These are phyloP conservation scores for Falco concolor DNA, from an alignment of 2,797 vertebrate species.

Conservation along the genomic window DNA sequence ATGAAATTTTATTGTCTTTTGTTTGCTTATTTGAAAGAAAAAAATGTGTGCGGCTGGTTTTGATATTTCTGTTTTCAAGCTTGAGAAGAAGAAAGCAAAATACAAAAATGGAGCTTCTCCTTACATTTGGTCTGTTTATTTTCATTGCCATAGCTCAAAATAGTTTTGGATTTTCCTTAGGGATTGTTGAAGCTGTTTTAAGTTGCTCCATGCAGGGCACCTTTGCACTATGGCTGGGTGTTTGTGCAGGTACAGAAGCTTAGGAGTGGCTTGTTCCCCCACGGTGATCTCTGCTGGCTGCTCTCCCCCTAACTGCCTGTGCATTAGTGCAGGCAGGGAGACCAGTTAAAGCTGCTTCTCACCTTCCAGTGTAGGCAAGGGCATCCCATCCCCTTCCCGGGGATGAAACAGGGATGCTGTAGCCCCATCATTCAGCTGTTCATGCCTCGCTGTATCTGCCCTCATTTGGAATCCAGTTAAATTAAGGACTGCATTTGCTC, in stretches of 20 bases:
- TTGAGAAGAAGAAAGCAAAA: background rate
- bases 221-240: fast-evolving
- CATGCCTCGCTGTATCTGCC: background rate
- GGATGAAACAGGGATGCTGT: background rate
- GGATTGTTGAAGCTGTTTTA: background rate
- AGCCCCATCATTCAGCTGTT: background rate
- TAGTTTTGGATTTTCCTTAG: fast-evolving
- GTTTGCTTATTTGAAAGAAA: background rate
- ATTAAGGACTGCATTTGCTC: background rate
- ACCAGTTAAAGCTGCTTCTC: background rate
- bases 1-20: background rate
- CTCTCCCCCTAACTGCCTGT: background rate
- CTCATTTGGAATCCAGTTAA: background rate
- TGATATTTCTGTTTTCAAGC: background rate
- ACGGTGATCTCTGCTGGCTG: background rate
- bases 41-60: background rate
- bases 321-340: fast-evolving
- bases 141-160: background rate
- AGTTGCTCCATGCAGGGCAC: background rate
- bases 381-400: background rate
- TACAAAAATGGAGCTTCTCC: background rate
- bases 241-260: fast-evolving
- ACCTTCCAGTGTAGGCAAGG: background rate
- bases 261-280: background rate
- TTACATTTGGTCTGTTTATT: background rate